A percentile compares a stretch with the other conserved stretches of the same genome.
Evolutionary conservation across 2,888 invertebrate species (phyloP).

Genomic region (Pheosia tremula): DNA sequence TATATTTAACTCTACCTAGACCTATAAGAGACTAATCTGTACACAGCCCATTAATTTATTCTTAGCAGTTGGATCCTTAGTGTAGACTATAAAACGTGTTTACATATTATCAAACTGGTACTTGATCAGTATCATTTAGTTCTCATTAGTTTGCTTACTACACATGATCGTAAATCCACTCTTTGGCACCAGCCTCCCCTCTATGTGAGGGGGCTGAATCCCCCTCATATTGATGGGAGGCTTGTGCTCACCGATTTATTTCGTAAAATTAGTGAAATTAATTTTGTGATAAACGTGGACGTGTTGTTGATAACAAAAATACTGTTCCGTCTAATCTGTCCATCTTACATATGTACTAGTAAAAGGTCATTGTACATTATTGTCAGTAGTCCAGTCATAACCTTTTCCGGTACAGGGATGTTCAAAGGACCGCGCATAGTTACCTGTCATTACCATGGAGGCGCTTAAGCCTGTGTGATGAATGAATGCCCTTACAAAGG

Average conservation of each 20-base stretch:
- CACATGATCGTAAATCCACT: neutral
- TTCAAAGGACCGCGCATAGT: constrained; percentile 16
- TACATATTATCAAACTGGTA: constrained; percentile 13
- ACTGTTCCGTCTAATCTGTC: neutral
- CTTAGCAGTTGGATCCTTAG: constrained; percentile 8
- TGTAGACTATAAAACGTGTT: constrained; percentile 29
- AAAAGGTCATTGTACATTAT: constrained; percentile 13
- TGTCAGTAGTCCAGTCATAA: constrained; percentile 22
- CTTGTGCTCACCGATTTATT: too few species aligned
- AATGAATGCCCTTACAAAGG: constrained; percentile 18
- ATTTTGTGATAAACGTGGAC: neutral
- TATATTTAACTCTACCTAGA: neutral
- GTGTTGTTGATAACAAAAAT: neutral
- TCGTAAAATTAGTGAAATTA: neutral
- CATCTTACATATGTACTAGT: neutral
- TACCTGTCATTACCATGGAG: constrained; percentile 23
- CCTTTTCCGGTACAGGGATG: constrained; percentile 15
- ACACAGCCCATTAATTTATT: constrained; percentile 6
- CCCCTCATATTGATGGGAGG: too few species aligned
- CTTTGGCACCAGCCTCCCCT: too few species aligned
- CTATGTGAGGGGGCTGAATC: too few species aligned
- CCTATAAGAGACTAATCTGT: neutral
- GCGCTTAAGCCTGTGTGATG: constrained; percentile 17
- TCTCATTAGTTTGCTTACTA: constrained; percentile 18
- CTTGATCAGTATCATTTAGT: constrained; percentile 24